These are phyloP conservation scores for Cotesia glomerata DNA, from an alignment of 1,140 invertebrate genomes.

Conservation along the genomic window DNA sequence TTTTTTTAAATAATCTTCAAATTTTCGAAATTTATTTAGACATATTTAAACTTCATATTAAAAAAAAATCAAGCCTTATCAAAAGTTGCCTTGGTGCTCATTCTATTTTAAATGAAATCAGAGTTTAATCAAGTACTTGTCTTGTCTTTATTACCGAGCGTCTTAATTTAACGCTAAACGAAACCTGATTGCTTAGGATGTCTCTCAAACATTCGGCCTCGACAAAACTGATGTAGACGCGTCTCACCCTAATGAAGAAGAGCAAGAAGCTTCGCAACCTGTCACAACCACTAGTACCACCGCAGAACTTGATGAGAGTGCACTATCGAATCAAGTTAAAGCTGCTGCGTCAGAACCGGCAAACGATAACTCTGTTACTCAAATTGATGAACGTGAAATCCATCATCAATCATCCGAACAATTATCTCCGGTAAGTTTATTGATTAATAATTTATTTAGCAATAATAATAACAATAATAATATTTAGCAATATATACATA, in stretches of 20 bases:
- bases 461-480: no score
- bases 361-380: constrained; percentile 15
- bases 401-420: constrained; percentile 20
- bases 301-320: background rate
- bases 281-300: constrained; percentile 15
- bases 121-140: background rate
- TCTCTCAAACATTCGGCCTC: constrained; percentile 60
- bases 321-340: constrained; percentile 19
- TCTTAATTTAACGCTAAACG: background rate
- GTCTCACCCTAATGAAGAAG: constrained; percentile 1
- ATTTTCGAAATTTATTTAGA: no score
- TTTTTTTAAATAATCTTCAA: no score
- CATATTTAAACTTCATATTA: no score
- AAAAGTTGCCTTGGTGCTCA: no score
- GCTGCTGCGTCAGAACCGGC: constrained; percentile 24
- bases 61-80: no score
- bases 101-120: no score
- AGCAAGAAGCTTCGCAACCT: constrained; percentile 1
- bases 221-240: constrained; percentile 52
- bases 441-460: no score
- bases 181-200: constrained; percentile 44
- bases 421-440: constrained; percentile 28
- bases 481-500: no score
- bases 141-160: background rate
- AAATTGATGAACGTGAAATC: constrained; percentile 10